Evolutionary conservation across 1,140 invertebrate genomes (phyloP).

Genomic region (Drosophila parabipectinata): DNA sequence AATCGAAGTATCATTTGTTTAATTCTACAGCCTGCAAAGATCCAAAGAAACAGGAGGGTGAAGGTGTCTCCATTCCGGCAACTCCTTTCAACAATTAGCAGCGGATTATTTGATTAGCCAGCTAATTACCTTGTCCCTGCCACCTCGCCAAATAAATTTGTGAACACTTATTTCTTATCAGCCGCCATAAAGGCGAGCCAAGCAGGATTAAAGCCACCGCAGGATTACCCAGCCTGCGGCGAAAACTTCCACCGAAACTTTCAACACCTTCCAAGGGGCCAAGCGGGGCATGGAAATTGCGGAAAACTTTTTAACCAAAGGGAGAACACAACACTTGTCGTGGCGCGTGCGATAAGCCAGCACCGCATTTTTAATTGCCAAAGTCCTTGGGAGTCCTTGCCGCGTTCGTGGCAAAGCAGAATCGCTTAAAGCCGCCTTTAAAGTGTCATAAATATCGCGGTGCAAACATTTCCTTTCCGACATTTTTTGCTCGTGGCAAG

Average conservation of each 20-base stretch:
- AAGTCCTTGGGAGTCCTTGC: slow-evolving; percentile 39
- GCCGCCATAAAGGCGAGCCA: slow-evolving; percentile 51
- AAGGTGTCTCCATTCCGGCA: not conserved
- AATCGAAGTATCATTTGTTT: not conserved
- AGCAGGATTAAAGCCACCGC: slow-evolving; percentile 63
- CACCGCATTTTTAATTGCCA: slow-evolving; percentile 75
- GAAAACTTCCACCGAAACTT: slow-evolving; percentile 65
- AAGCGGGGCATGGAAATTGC: slow-evolving; percentile 34
- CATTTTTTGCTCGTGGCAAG: slow-evolving; percentile 11
- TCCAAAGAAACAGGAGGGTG: not conserved
- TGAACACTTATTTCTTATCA: slow-evolving; percentile 72
- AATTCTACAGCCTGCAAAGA: not conserved
- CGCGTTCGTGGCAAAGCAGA: slow-evolving; percentile 16
- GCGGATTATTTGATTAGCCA: slow-evolving; percentile 72
- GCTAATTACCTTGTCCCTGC: slow-evolving; percentile 64
- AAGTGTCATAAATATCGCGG: slow-evolving; percentile 70
- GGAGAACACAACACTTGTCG: slow-evolving; percentile 34
- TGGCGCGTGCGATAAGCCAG: slow-evolving; percentile 76
- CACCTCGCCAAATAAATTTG: slow-evolving; percentile 59
- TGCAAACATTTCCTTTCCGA: slow-evolving; percentile 51
- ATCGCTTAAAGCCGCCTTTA: slow-evolving; percentile 55
- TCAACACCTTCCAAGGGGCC: slow-evolving; percentile 59
- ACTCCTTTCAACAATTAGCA: slow-evolving; percentile 41
- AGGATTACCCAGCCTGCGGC: slow-evolving; percentile 38
- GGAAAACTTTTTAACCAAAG: slow-evolving; percentile 62